These are phyloP conservation scores for Danio albolineatus DNA, from an alignment of 2,797 vertebrate genomes.

Conservation along the genomic window DNA sequence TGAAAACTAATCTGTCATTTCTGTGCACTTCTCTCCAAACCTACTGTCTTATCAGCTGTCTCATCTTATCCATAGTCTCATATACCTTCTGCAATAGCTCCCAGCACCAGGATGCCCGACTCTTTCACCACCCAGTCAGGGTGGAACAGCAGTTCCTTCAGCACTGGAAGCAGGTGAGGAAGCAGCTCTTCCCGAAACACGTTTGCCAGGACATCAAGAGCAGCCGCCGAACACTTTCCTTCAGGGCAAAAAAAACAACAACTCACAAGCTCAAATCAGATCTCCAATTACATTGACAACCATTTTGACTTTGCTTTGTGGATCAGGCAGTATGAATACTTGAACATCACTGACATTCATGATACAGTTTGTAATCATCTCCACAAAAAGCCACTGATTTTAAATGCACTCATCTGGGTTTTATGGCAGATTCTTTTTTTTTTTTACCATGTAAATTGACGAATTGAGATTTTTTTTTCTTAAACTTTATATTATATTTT, in stretches of 20 bases:
- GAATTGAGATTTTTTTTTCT: too few species aligned
- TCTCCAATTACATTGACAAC: background rate
- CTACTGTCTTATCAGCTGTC: background rate
- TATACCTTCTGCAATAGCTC: constrained; percentile 92
- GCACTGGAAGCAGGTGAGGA: constrained; percentile 90
- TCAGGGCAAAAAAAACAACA: background rate
- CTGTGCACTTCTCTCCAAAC: too few species aligned
- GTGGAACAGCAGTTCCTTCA: constrained; percentile 93
- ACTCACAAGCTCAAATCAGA: background rate
- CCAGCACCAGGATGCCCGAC: constrained; percentile 93
- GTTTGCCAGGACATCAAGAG: constrained; percentile 91
- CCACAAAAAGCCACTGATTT: background rate
- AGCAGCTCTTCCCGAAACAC: constrained; percentile 94
- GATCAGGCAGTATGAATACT: constrained; percentile 63
- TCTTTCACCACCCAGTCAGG: constrained; percentile 96
- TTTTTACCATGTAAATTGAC: too few species aligned
- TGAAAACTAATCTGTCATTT: too few species aligned
- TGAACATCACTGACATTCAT: constrained; percentile 50
- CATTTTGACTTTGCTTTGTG: background rate
- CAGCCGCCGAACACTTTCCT: constrained; percentile 95
- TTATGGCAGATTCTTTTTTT: too few species aligned
- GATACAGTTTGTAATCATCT: constrained; percentile 46
- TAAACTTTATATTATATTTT: too few species aligned
- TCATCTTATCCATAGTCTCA: constrained; percentile 21
- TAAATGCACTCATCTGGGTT: too few species aligned